Conservation (phyloP, 2,888 invertebrate species). For the Drosophila borealis region DNA sequence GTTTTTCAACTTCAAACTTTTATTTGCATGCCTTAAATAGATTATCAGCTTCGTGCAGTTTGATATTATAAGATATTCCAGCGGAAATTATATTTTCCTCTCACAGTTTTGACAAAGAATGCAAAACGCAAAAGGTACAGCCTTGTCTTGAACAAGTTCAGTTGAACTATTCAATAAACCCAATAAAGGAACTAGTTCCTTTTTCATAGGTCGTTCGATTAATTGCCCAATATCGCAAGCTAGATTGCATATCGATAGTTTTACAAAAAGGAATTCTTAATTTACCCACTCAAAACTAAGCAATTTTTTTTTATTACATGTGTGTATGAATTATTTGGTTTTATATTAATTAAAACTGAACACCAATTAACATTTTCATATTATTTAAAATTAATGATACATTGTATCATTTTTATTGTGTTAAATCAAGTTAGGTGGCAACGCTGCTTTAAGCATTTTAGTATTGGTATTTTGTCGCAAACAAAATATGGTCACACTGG, state of each 20-base stretch:
- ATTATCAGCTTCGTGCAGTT: not conserved
- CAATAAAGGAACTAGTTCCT: not conserved
- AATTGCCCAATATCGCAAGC: not conserved
- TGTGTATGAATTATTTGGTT: not conserved
- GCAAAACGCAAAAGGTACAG: slow-evolving; percentile 38
- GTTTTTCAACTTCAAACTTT: not conserved
- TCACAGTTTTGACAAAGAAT: slow-evolving; percentile 38
- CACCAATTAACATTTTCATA: not conserved
- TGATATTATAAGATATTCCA: not conserved
- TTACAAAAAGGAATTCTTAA: not conserved
- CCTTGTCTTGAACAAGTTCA: slow-evolving; percentile 14
- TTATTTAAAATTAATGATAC: not conserved
- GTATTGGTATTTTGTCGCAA: not conserved
- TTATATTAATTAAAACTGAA: too few relatives aligned
- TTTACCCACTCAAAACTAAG: not conserved
- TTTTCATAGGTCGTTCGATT: not conserved
- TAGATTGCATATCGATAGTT: not conserved
- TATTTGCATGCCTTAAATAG: slow-evolving; percentile 22
- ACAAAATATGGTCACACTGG: slow-evolving; percentile 18
- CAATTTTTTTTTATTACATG: not conserved
- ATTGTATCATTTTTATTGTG: not conserved
- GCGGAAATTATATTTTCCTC: slow-evolving; percentile 22
- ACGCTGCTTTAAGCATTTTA: not conserved
- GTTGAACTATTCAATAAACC: not conserved
- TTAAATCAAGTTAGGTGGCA: slow-evolving; percentile 12